These are phyloP conservation scores for Hydrozoanthus gracilis DNA, from an alignment of 92 coral and sea anemone genomes.

Conservation along the genomic window DNA sequence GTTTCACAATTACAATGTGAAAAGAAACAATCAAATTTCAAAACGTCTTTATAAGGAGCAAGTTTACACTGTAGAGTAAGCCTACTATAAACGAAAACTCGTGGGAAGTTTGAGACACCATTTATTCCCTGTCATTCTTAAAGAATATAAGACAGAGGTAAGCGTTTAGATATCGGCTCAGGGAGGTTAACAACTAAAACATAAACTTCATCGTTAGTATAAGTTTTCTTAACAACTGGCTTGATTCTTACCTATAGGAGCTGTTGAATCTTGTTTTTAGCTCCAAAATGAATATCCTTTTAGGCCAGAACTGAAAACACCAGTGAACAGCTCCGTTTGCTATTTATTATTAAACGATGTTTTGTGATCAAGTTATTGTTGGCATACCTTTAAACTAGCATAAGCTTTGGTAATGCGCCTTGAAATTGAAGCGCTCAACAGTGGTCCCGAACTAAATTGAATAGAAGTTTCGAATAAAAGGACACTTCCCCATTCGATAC, in stretches of 20 bases:
- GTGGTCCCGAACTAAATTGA: not conserved
- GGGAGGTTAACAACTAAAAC: too few species aligned
- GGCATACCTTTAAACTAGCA: conserved; percentile 36
- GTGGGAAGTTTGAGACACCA: too few species aligned
- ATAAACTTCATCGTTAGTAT: too few species aligned
- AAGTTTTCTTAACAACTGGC: too few species aligned
- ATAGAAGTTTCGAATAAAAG: not conserved
- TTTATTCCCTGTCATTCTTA: too few species aligned
- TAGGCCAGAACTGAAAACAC: not conserved
- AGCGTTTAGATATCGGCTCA: too few species aligned
- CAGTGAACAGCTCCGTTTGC: conserved; percentile 6
- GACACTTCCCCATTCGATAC: not conserved
- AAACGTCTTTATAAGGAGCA: too few species aligned
- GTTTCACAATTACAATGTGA: too few species aligned
- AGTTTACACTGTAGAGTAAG: too few species aligned
- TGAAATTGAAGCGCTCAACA: not conserved
- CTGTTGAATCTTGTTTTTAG: conserved; percentile 27
- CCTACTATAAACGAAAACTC: too few species aligned
- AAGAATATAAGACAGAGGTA: too few species aligned
- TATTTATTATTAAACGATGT: conserved; percentile 45
- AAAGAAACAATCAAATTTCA: too few species aligned
- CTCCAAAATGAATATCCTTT: conserved; percentile 28
- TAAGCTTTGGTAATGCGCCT: conserved; percentile 34
- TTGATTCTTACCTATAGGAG: conserved; percentile 28
- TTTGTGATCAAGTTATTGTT: conserved; percentile 33